These are phyloP conservation scores for Sciaenops ocellatus DNA, from an alignment of 2,797 vertebrate species.

Conservation along the genomic window DNA sequence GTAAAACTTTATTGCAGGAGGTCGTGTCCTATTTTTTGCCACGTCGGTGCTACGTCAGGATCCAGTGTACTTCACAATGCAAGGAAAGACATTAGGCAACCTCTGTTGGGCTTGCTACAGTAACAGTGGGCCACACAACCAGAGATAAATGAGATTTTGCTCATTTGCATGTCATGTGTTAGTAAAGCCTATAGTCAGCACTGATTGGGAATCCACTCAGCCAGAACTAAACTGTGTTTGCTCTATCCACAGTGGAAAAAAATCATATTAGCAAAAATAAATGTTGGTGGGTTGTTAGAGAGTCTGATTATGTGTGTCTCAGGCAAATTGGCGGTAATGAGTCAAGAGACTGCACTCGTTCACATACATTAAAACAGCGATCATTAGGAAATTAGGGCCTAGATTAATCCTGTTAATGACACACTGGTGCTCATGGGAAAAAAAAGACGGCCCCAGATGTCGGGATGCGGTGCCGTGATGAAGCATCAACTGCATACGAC, in stretches of 20 bases:
- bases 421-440: slow-evolving; percentile 96
- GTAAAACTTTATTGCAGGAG: slow-evolving; percentile 16
- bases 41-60: background rate
- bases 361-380: slow-evolving; percentile 99
- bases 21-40: background rate
- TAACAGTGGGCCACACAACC: slow-evolving; percentile 70
- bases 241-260: slow-evolving; percentile 91
- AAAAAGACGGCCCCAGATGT: slow-evolving; percentile 97
- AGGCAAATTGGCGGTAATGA: slow-evolving; percentile 99
- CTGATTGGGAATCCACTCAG: slow-evolving; percentile 92
- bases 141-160: slow-evolving; percentile 77
- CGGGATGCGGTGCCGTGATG: slow-evolving; percentile 90
- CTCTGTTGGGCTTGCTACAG: slow-evolving; percentile 58
- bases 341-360: slow-evolving; percentile 99
- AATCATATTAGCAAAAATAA: slow-evolving; percentile 99
- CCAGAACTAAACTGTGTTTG: slow-evolving; percentile 96
- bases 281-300: slow-evolving; percentile 95
- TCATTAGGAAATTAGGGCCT: slow-evolving; percentile 99
- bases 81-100: slow-evolving; percentile 13
- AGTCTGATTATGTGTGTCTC: slow-evolving; percentile 98
- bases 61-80: background rate
- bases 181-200: slow-evolving; percentile 89
- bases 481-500: slow-evolving; percentile 87
- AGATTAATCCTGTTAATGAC: slow-evolving; percentile 99
- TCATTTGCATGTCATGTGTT: slow-evolving; percentile 83